Percentiles rank a stretch among this genome's conserved stretches.
Conservation (phyloP, 2,888 invertebrate genomes). For the Mayetiola destructor region DNA sequence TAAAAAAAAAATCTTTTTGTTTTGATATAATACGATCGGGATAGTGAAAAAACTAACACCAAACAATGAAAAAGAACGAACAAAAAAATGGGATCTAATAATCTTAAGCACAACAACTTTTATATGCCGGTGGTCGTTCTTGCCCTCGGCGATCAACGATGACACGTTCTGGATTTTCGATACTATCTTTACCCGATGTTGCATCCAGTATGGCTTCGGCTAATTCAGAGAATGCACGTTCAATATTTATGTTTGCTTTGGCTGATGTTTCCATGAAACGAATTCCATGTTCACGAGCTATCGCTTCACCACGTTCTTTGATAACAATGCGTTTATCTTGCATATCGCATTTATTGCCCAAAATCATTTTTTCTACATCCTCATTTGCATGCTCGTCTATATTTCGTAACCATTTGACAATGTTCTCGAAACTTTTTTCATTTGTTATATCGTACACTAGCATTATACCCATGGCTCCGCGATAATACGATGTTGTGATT, state of each 20-base stretch:
- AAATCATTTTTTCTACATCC: slow-evolving; percentile 96
- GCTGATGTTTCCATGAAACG: slow-evolving; percentile 97
- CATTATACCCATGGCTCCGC: slow-evolving; percentile 97
- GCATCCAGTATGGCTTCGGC: slow-evolving; percentile 91
- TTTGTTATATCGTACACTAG: slow-evolving; percentile 95
- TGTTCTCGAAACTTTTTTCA: slow-evolving; percentile 95
- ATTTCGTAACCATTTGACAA: slow-evolving; percentile 94
- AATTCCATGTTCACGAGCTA: slow-evolving; percentile 88
- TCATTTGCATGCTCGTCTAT: slow-evolving; percentile 99
- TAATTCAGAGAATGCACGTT: slow-evolving; percentile 85
- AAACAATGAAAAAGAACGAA: neutral
- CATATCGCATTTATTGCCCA: slow-evolving; percentile 98
- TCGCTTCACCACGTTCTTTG: slow-evolving; percentile 88
- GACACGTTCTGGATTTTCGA: slow-evolving; percentile 55
- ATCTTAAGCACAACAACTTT: slow-evolving; percentile 34
- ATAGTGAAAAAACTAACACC: neutral
- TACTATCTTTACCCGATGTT: slow-evolving; percentile 65
- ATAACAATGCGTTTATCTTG: slow-evolving; percentile 85
- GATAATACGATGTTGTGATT: slow-evolving; percentile 94
- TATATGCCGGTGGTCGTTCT: slow-evolving; percentile 33
- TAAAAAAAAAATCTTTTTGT: no score
- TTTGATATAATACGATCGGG: no score
- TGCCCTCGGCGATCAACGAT: slow-evolving; percentile 54
- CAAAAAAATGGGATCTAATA: neutral
- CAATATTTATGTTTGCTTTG: slow-evolving; percentile 93